phyloP scores from a whole-genome alignment of 2,888 invertebrate species.

The Himalopsyche kuldschensis region DNA sequence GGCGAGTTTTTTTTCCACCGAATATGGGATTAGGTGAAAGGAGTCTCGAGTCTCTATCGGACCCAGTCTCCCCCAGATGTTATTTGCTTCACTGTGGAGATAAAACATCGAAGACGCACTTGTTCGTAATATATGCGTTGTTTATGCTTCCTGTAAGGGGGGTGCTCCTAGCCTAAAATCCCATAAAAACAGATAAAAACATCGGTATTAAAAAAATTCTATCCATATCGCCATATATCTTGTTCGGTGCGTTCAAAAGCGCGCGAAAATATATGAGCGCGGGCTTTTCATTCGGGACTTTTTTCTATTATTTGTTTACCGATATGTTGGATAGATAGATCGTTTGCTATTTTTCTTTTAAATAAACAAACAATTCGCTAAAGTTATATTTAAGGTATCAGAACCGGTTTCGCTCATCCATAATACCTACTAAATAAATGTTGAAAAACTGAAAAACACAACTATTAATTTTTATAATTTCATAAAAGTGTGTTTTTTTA shows the following conservation, averaged over 20 bases:
- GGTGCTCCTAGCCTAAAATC: constrained; percentile 1
- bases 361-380: too few species aligned
- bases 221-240: constrained; percentile 10
- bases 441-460: too few species aligned
- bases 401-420: too few species aligned
- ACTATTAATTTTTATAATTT: too few species aligned
- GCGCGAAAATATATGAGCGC: not conserved
- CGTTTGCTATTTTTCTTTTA: too few species aligned
- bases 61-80: not conserved
- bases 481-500: too few species aligned
- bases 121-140: constrained; percentile 8
- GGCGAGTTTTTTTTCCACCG: not conserved
- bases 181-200: constrained; percentile 12
- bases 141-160: constrained; percentile 3
- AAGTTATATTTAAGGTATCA: too few species aligned
- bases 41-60: not conserved
- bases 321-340: too few species aligned
- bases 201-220: constrained; percentile 10
- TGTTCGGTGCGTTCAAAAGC: not conserved
- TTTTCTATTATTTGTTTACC: not conserved
- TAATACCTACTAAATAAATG: too few species aligned
- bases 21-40: not conserved
- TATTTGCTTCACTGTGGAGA: not conserved
- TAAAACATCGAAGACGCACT: not conserved
- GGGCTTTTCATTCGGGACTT: not conserved